phyloP scores from a whole-genome alignment of 2,888 invertebrate genomes.

The Dasysyrphus albostriatus region DNA sequence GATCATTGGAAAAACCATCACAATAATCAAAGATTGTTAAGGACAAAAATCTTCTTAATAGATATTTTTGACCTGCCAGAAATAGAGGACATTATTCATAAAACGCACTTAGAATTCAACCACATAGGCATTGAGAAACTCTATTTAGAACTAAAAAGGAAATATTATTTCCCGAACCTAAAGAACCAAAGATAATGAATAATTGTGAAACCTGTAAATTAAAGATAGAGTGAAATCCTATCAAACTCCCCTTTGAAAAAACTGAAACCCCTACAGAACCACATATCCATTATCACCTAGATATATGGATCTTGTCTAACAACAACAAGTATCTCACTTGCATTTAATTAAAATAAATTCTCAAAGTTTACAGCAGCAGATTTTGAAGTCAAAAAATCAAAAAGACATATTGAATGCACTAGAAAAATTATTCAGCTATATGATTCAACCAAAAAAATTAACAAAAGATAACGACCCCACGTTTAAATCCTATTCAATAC shows the following conservation, averaged over 20 bases:
- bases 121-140: too few species aligned
- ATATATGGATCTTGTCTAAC: constrained; percentile 8
- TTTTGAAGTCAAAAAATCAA: neutral
- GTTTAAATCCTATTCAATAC: neutral
- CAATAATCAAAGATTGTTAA: too few species aligned
- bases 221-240: neutral
- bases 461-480: constrained; percentile 4
- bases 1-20: too few species aligned
- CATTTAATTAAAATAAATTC: constrained; percentile 9
- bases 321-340: constrained; percentile 3
- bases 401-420: neutral
- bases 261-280: neutral
- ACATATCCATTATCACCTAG: constrained; percentile 12
- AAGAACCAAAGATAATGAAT: neutral
- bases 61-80: too few species aligned
- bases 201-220: neutral
- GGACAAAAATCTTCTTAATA: too few species aligned
- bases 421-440: constrained; percentile 3
- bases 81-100: too few species aligned
- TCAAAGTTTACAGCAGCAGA: constrained; percentile 3
- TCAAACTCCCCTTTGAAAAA: neutral
- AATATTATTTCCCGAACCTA: neutral
- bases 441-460: constrained; percentile 5
- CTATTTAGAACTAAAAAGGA: too few species aligned
- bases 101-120: too few species aligned